Conservation (phyloP, 2,888 invertebrate genomes). For the Hydrotaea cyrtoneurina region DNA sequence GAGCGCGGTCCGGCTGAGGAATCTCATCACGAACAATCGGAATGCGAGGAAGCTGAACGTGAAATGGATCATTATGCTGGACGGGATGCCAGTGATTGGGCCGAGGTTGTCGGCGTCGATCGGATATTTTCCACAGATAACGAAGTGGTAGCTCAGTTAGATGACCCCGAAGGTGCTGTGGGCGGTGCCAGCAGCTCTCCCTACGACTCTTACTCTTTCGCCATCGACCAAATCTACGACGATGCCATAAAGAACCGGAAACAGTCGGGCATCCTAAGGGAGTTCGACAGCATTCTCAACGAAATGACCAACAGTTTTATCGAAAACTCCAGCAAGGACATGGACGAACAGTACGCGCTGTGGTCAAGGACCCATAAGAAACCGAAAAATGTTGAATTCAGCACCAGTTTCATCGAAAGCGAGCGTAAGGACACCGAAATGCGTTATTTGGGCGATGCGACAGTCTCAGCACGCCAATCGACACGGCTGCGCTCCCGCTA, state of each 20-base stretch:
- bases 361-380: slow-evolving; percentile 73
- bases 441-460: slow-evolving; percentile 78
- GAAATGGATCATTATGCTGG: slow-evolving; percentile 77
- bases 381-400: slow-evolving; percentile 52
- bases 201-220: slow-evolving; percentile 76
- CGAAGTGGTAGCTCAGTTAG: slow-evolving; percentile 24
- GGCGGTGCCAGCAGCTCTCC: slow-evolving; percentile 69
- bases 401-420: slow-evolving; percentile 71
- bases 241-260: slow-evolving; percentile 79
- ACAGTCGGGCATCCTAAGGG: slow-evolving; percentile 78
- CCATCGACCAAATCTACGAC: slow-evolving; percentile 79
- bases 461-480: slow-evolving; percentile 74
- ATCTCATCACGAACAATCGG: slow-evolving; percentile 79
- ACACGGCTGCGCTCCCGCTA: slow-evolving; percentile 78
- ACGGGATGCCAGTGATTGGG: slow-evolving; percentile 77
- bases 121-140: slow-evolving; percentile 50
- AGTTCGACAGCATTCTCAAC: slow-evolving; percentile 77
- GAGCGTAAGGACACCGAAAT: slow-evolving; percentile 75
- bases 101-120: slow-evolving; percentile 70
- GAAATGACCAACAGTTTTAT: slow-evolving; percentile 72
- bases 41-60: slow-evolving; percentile 79
- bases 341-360: slow-evolving; percentile 72
- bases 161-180: slow-evolving; percentile 74
- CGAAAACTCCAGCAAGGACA: slow-evolving; percentile 54
- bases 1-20: slow-evolving; percentile 78